Percentiles rank a stretch among this genome's conserved stretches.
Conservation (phyloP, 2,797 vertebrate species). For the Lithobates sylvaticus region DNA sequence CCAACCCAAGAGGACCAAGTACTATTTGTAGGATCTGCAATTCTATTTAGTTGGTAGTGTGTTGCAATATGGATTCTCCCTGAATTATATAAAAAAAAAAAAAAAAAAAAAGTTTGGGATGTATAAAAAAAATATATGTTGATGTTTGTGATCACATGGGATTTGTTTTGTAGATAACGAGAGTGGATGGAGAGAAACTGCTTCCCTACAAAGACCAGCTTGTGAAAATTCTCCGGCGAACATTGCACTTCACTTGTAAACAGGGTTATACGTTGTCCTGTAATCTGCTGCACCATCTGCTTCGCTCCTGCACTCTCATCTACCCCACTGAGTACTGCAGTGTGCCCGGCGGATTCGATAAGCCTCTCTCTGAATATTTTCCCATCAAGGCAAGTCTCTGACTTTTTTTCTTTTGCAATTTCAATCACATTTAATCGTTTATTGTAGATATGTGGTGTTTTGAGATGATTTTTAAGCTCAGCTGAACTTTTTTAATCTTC, state of each 20-base stretch:
- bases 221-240: conserved; percentile 91
- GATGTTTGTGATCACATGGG: conserved; percentile 15
- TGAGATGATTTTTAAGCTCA: too few relatives aligned
- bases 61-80: too few relatives aligned
- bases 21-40: too few relatives aligned
- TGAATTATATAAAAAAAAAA: too few relatives aligned
- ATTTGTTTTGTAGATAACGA: conserved; percentile 82
- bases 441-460: too few relatives aligned
- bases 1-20: too few relatives aligned
- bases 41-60: too few relatives aligned
- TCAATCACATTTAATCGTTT: too few relatives aligned
- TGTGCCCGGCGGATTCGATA: conserved; percentile 91
- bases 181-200: conserved; percentile 93
- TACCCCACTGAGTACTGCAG: conserved; percentile 98
- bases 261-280: conserved; percentile 95
- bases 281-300: conserved; percentile 94
- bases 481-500: too few relatives aligned
- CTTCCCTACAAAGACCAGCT: conserved; percentile 89
- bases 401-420: background rate
- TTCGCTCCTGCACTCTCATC: conserved; percentile 91
- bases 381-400: conserved; percentile 91
- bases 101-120: too few relatives aligned
- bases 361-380: conserved; percentile 87
- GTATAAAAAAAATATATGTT: background rate
- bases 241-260: conserved; percentile 93